Base-by-base conservation (phyloP, 2,113 vertebrate genomes). In the Patagioenas fasciata region DNA sequence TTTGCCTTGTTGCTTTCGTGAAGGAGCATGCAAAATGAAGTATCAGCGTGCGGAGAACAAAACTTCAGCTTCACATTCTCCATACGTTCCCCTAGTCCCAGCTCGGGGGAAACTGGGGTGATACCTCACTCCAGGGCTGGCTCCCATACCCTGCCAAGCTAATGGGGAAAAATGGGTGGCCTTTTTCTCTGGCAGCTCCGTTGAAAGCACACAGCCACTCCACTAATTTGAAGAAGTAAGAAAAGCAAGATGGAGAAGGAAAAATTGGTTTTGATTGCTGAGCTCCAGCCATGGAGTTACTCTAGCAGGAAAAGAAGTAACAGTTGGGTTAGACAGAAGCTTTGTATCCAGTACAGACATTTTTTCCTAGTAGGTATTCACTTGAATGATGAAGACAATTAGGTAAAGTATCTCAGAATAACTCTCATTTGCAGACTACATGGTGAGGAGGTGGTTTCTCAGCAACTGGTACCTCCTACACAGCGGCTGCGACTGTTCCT, bases 381-480 rank as follows among this genome's bases (percentile, higher is more conserved):
- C 81, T 89, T 70, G 24, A 50, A 69, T 2, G 36, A 67, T 93
- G 85, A 91, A 85, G 79, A 91, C 62, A 91, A 93, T 85, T 92
- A 95, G 89, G 67, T 91, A 82, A 82, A 93, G 91, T 51, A 65
- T 85, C 91, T 92, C 95, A 91, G 93, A 96, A 94, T 93, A 95
- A 89, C 71, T 65, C 82, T 84, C 89, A 50, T 91, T 82, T 93
- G 89, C 91, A 96, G 54, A 23, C 85, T 89, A 51, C 81, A 50
- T 5, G 17, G 74, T 77, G 91, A 95, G 87, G 87, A 93, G 93
- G 93, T 91, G 93, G 89, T 93, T 96, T 95, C 93, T 88, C 87
- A 94, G 95, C 87, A 91, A 85, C 93, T 93, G n/a, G 28, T 89
- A 88, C 91, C 90, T 97, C 95, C 95, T 87, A 95, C 94, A 40